phyloP scores from a whole-genome alignment of 2,113 vertebrate genomes.

The Ptyas mucosa region DNA sequence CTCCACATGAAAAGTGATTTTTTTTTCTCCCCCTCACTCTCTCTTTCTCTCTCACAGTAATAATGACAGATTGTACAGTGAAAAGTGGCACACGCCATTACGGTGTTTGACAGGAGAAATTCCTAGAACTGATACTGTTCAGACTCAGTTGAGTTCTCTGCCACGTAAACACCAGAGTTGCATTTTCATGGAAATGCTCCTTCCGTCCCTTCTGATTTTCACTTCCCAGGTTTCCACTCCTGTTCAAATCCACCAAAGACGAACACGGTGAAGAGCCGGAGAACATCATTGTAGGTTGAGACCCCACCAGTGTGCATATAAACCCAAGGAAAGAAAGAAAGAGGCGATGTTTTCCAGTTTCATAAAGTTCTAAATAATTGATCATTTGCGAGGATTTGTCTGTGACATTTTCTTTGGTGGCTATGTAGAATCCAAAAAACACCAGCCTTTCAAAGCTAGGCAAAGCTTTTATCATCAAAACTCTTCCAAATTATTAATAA shows the following conservation, averaged over 20 bases:
- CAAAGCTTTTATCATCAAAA: neutral
- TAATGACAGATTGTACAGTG: neutral
- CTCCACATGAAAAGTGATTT: neutral
- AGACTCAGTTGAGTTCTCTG: neutral
- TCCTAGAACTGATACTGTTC: neutral
- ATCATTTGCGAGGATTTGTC: neutral
- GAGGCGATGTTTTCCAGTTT: neutral
- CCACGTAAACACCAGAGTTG: neutral
- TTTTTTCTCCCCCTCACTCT: neutral
- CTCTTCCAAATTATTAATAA: conserved; percentile 4
- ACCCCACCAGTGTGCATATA: neutral
- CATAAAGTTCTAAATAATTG: conserved; percentile 1
- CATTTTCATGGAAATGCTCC: neutral
- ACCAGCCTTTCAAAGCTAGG: neutral
- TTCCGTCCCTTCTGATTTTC: neutral
- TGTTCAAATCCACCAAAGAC: no score
- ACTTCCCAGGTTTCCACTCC: neutral
- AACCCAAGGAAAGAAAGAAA: neutral
- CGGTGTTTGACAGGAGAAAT: neutral
- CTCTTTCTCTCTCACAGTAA: neutral
- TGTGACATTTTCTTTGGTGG: neutral
- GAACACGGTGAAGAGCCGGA: no score
- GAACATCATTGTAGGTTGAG: neutral
- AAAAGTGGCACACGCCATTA: neutral
- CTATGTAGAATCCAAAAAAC: neutral